Percentiles rank a stretch among this genome's conserved stretches.
These are phyloP conservation scores for Typhlichthys subterraneus DNA, from an alignment of 2,797 vertebrate species.

Conservation along the genomic window DNA sequence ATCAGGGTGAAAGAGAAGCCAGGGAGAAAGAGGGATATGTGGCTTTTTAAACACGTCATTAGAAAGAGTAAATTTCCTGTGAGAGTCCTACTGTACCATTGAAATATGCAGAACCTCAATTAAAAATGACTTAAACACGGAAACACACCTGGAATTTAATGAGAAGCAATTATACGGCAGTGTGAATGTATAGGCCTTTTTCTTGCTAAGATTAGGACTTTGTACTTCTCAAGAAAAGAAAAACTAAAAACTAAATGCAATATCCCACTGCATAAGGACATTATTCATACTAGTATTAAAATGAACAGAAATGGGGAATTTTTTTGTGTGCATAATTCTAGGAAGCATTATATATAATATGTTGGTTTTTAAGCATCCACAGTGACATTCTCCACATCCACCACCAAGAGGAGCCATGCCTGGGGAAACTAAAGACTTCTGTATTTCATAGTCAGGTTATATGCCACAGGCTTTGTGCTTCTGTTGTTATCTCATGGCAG, in stretches of 20 bases:
- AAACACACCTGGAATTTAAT: slow-evolving; percentile 60
- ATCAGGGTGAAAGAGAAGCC: slow-evolving; percentile 7
- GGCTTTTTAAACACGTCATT: slow-evolving; percentile 51
- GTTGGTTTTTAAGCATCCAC: slow-evolving; percentile 18
- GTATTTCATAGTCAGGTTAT: slow-evolving; percentile 40
- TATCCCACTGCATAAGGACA: slow-evolving; percentile 27
- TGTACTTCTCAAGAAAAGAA: slow-evolving; percentile 19
- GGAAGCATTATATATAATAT: not conserved
- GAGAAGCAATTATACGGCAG: slow-evolving; percentile 45
- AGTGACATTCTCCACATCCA: slow-evolving; percentile 22
- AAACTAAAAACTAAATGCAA: slow-evolving; percentile 5
- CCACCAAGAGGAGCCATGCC: not conserved
- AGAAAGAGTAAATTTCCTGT: slow-evolving; percentile 48
- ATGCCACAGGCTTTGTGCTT: slow-evolving; percentile 50
- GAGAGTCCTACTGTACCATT: slow-evolving; percentile 40
- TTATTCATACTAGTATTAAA: slow-evolving; percentile 5
- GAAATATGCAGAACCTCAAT: slow-evolving; percentile 64
- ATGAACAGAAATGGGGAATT: slow-evolving; percentile 9
- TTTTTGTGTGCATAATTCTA: not conserved
- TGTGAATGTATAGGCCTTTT: slow-evolving; percentile 25
- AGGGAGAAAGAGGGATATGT: slow-evolving; percentile 34
- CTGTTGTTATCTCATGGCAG: slow-evolving; percentile 59
- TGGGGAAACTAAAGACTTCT: slow-evolving; percentile 48
- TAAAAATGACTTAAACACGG: slow-evolving; percentile 48
- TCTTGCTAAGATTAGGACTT: slow-evolving; percentile 36